These are phyloP conservation scores for Hylaeus volcanicus DNA, from an alignment of 1,140 invertebrate species.

Conservation along the genomic window DNA sequence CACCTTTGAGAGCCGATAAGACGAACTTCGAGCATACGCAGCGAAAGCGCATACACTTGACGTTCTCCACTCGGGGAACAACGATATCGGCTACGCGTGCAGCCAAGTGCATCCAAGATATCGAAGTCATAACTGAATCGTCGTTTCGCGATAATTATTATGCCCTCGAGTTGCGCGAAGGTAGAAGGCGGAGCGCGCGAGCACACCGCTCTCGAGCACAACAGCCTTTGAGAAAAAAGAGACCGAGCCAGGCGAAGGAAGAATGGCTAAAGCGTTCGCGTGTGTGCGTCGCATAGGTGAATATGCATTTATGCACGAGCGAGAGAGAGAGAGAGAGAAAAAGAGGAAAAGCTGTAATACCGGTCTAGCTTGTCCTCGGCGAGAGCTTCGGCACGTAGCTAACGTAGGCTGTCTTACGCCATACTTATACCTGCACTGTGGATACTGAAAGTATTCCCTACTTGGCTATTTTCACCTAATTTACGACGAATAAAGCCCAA, in stretches of 20 bases:
- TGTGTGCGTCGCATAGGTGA: too few species aligned
- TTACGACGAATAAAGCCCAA: conserved; percentile 29
- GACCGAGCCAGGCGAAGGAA: conserved; percentile 28
- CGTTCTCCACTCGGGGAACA: conserved; percentile 3
- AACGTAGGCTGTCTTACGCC: conserved; percentile 51
- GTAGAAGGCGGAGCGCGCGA: not conserved
- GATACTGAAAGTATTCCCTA: conserved; percentile 43
- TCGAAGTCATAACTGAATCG: conserved; percentile 13
- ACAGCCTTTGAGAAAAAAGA: conserved; percentile 23
- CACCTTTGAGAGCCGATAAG: conserved; percentile 28
- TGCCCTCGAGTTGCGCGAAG: not conserved
- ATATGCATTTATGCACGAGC: not conserved
- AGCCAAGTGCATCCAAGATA: conserved; percentile 11
- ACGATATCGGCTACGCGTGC: conserved; percentile 24
- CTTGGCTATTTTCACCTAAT: conserved; percentile 51
- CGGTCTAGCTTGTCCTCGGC: conserved; percentile 62
- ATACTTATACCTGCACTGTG: conserved; percentile 19
- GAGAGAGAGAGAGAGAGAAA: conserved; percentile 1
- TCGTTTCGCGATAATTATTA: conserved; percentile 31
- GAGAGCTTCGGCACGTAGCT: conserved; percentile 61
- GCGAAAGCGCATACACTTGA: conserved; percentile 23
- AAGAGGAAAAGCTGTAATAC: conserved; percentile 53
- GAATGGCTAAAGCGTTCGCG: not conserved
- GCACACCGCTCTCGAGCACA: not conserved
- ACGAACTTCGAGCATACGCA: not conserved